Base-by-base conservation (phyloP, 2,888 invertebrate genomes). In the Nymphalis polychloros region DNA sequence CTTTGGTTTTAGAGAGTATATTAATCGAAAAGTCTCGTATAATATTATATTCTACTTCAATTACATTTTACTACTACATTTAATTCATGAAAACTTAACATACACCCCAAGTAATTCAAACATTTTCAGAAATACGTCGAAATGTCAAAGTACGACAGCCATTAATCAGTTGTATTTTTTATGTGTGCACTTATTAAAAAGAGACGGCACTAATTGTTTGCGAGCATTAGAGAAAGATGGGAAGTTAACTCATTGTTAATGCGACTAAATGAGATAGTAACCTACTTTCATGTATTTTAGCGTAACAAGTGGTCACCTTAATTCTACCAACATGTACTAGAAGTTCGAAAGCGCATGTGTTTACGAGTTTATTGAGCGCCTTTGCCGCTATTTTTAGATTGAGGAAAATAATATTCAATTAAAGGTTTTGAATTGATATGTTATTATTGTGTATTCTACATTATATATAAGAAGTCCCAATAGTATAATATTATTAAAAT, bases 341-440 rank as follows among this genome's bases (percentile, higher is more conserved):
- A 77, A 76, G 68, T 74, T 60, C 71, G 84, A 83, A 84, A 84
- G 90, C 90, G 90, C 90, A 88, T 88, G 89, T 87, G 88, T 88
- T 84, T 82, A 77, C 79, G 81, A 85, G 80, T 88, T 86, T 91
- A 89, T 89, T 89, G 90, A 91, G 86, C 90, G 89, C 84, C 78
- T 82, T 82, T 81, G 73, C 72, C 75, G 79, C 86, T 90, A 88
- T 89, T 87, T 89, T 86, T 90, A 88, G 88, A 82, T 61, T 67
- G 61, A 69, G 70, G 68, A 71, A 67, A n/a, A n/a, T n/a, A n/a
- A 71, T 64, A 64, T 35, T 59, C 48, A 59, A 63, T 64, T 63
- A 47, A 63, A 50, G 60, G 50, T 27, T 49, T 60, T 17, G 19
- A 23, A 35, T 5, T n/a, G 23, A 31, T 17, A 19, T 27, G 31